Conservation (phyloP, 2,797 vertebrate species). For the Furcifer pardalis region DNA sequence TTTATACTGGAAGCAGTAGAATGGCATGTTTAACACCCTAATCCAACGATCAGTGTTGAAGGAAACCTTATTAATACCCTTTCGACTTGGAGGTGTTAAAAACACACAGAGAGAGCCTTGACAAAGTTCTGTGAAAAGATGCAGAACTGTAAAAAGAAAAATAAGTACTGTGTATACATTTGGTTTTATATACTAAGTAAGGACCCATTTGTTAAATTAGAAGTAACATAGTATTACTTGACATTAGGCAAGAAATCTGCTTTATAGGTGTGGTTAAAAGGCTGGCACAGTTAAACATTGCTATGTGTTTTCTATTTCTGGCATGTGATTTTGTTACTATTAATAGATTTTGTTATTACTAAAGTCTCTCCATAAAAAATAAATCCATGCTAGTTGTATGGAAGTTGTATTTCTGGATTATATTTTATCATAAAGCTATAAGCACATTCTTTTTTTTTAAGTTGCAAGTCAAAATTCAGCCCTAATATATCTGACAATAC, state of each 20-base stretch:
- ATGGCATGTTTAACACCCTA: conserved; percentile 50
- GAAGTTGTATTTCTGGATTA: neutral
- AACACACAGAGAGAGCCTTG: conserved; percentile 17
- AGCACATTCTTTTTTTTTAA: neutral
- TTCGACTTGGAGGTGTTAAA: conserved; percentile 31
- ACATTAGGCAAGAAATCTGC: conserved; percentile 42
- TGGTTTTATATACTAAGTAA: conserved; percentile 39
- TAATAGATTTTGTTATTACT: conserved; percentile 25
- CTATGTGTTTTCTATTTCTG: conserved; percentile 32
- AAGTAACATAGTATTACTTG: conserved; percentile 22
- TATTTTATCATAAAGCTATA: fast-evolving
- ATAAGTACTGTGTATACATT: conserved; percentile 22
- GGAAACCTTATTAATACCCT: neutral
- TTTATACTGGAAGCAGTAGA: conserved; percentile 45
- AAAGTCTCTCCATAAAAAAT: neutral
- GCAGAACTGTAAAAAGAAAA: conserved; percentile 43
- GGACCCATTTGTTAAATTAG: conserved; percentile 35
- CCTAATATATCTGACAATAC: conserved; percentile 13
- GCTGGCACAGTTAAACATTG: neutral
- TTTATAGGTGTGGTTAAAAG: conserved; percentile 28
- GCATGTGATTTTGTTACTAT: conserved; percentile 38
- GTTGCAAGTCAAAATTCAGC: fast-evolving
- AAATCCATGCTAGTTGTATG: neutral
- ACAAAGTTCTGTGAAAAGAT: conserved; percentile 39
- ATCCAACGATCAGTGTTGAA: neutral